Conservation (phyloP, 2,888 invertebrate genomes). For the Xylota sylvarum region DNA sequence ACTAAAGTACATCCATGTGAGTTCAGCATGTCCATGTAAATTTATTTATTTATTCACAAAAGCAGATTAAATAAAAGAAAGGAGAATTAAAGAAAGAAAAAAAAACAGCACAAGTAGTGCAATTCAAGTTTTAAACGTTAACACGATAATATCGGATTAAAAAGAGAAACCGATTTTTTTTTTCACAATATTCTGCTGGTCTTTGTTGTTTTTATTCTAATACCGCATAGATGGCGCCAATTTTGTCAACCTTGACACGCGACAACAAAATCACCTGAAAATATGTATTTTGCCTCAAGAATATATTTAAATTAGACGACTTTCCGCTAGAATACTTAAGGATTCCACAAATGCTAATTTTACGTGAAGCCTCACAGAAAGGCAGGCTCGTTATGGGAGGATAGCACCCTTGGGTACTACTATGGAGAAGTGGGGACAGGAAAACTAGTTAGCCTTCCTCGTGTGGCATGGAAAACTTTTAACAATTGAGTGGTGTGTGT, state of each 20-base stretch:
- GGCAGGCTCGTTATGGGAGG: not conserved
- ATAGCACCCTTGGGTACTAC: not conserved
- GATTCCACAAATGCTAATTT: slow-evolving; percentile 28
- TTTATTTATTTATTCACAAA: slow-evolving; percentile 68
- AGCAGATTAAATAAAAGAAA: slow-evolving; percentile 1
- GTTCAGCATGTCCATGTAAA: slow-evolving; percentile 37
- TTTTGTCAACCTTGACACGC: slow-evolving; percentile 66
- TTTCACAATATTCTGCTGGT: not conserved
- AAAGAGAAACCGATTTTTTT: slow-evolving; percentile 14
- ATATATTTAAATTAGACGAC: slow-evolving; percentile 25
- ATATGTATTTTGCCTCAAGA: slow-evolving; percentile 12
- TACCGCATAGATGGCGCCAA: slow-evolving; percentile 51
- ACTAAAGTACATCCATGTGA: slow-evolving; percentile 8
- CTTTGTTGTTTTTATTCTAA: slow-evolving; percentile 31
- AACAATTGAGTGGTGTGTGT: slow-evolving; percentile 16
- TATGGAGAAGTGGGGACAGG: not conserved
- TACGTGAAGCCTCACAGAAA: not conserved
- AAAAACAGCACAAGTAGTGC: slow-evolving; percentile 1
- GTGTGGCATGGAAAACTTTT: not conserved
- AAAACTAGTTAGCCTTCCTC: not conserved
- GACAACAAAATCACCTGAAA: slow-evolving; percentile 48
- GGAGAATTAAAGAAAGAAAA: not conserved
- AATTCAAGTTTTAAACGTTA: slow-evolving; percentile 9
- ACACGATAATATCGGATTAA: slow-evolving; percentile 15
- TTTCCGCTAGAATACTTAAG: slow-evolving; percentile 36